Percentiles rank a stretch among this genome's conserved stretches.
These are phyloP conservation scores for Ictalurus furcatus DNA, from an alignment of 2,113 vertebrate genomes.

Conservation along the genomic window DNA sequence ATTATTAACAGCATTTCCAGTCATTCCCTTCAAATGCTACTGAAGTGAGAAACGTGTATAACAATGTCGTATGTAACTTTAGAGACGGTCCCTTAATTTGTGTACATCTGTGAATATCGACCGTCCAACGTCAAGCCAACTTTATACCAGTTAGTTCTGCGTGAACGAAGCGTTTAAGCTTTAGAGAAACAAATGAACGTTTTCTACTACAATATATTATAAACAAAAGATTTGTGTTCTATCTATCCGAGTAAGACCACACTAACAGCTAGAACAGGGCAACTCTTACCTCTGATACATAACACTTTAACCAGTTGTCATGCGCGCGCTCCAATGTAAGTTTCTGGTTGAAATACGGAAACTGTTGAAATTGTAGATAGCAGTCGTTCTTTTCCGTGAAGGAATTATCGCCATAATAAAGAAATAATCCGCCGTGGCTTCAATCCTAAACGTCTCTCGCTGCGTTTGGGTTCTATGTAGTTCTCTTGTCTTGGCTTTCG, in stretches of 20 bases:
- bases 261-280: background rate
- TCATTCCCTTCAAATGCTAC: too few relatives aligned
- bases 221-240: background rate
- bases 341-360: slow-evolving; percentile 4
- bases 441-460: slow-evolving; percentile 21
- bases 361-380: background rate
- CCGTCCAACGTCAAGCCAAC: too few relatives aligned
- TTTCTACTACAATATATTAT: too few relatives aligned
- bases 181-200: background rate
- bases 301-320: slow-evolving; percentile 47
- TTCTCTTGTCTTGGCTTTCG: background rate
- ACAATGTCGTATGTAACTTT: too few relatives aligned
- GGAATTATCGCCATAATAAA: slow-evolving; percentile 11
- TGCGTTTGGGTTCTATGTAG: background rate
- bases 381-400: background rate
- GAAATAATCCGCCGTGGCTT: background rate
- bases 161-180: background rate
- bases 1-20: too few relatives aligned
- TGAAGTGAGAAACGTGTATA: too few relatives aligned
- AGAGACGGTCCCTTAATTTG: too few relatives aligned
- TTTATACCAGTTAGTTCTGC: too few relatives aligned
- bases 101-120: too few relatives aligned
- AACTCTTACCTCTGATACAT: slow-evolving; percentile 3
- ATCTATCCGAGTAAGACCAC: background rate
- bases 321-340: slow-evolving; percentile 48